Evolutionary conservation across 2,797 vertebrate species (phyloP), one percentile per base, ranked within the genome.

Genomic region (Apogon hyalosoma): DNA sequence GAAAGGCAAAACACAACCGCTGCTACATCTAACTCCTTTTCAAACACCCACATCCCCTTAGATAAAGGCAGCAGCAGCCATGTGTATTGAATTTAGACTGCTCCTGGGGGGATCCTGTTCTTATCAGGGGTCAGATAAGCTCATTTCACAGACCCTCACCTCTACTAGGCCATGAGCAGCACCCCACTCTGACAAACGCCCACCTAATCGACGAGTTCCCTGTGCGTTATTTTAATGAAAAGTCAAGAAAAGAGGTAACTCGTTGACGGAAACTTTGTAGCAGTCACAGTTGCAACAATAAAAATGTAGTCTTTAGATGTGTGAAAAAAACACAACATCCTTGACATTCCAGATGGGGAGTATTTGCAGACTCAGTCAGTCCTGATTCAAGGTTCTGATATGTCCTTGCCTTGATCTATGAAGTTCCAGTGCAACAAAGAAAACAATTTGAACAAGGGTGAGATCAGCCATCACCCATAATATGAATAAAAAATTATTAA

Each of bases 81-180:
- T 93, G 84, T 90, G 90, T 85, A 77, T 73, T 88, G 75, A 83
- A 72, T 92, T 88, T 81, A 67, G 58, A 31, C 48, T 53, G 49
- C 84, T 92, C 82, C 82, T 83, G 57, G 68, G 83, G 77, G 87
- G 85, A 82, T 89, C 82, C 87, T 85, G 73, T 69, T 80, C 84
- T 93, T 91, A 93, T 93, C 92, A 83, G 77, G 47, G 79, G 75
- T 82, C 75, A 90, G 90, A 93, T 92, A 91, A 92, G 85, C 75
- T 84, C 56, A 83, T 88, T 90, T 92, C 87, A 88, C 88, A 88
- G 84, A 45, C 77, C 82, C 51, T 90, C 88, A 85, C 84, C 85
- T 89, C 76, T 9, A 11, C 80, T 16, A 28, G 28, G 80, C 85
- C 82, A 83, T 87, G 82, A 71, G 63, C 41, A 52, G 69, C 39